phyloP scores from a whole-genome alignment of 2,888 invertebrate species.

The Acleris holmiana region DNA sequence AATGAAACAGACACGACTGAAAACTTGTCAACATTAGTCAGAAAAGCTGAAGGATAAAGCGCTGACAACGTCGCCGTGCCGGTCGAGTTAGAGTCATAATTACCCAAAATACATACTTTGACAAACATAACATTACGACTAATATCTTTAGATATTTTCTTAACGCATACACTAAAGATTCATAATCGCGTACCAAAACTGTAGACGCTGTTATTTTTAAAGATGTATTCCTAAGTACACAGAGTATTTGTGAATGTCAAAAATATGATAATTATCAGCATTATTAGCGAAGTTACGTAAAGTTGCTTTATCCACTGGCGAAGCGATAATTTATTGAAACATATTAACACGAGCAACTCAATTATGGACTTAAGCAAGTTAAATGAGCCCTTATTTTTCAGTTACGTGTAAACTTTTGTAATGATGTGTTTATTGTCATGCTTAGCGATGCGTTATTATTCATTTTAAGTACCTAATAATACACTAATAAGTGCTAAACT shows the following conservation, averaged over 20 bases:
- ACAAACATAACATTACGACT: conserved; percentile 23
- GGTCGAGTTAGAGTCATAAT: conserved; percentile 28
- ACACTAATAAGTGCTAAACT: conserved; percentile 9
- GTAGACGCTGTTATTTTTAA: neutral
- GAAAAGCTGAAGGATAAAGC: conserved; percentile 32
- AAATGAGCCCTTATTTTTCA: conserved; percentile 29
- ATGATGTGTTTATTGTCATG: conserved; percentile 14
- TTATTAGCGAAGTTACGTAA: conserved; percentile 35
- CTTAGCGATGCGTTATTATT: conserved; percentile 6
- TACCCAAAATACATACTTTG: conserved; percentile 15
- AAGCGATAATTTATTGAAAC: conserved; percentile 29
- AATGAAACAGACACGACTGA: conserved; percentile 36
- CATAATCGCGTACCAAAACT: conserved; percentile 7
- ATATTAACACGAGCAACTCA: conserved; percentile 13
- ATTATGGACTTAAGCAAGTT: conserved; percentile 8
- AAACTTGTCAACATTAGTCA: conserved; percentile 32
- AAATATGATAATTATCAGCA: conserved; percentile 33
- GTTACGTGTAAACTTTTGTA: conserved; percentile 26
- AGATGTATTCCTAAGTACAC: conserved; percentile 13
- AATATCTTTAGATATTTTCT: neutral
- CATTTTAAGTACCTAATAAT: conserved; percentile 7
- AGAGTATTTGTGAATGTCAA: conserved; percentile 32
- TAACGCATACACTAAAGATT: conserved; percentile 11
- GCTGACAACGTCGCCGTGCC: conserved; percentile 24
- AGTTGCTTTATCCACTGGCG: conserved; percentile 16